A percentile compares a stretch with the other conserved stretches of the same genome.
phyloP scores from a whole-genome alignment of 1,140 invertebrate species.

The Scaptomyza hsui region DNA sequence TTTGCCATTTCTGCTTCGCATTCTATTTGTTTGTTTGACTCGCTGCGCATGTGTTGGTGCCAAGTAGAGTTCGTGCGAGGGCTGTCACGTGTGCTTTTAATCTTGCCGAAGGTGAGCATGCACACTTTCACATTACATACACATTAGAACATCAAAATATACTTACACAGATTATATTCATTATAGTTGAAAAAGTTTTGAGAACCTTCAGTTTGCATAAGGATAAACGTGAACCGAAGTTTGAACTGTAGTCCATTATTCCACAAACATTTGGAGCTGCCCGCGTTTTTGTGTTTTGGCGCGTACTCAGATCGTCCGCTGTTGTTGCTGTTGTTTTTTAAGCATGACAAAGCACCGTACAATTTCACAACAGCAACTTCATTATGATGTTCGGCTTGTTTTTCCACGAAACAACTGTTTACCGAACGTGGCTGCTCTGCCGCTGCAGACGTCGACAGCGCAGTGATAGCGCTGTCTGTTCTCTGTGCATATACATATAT shows the following conservation, averaged over 20 bases:
- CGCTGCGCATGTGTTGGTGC: slow-evolving; percentile 71
- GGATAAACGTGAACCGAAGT: neutral
- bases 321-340: slow-evolving; percentile 68
- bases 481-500: slow-evolving; percentile 14
- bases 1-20: slow-evolving; percentile 83
- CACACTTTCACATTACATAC: neutral
- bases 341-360: slow-evolving; percentile 81
- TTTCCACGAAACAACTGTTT: slow-evolving; percentile 82
- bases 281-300: slow-evolving; percentile 67
- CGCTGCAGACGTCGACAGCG: slow-evolving; percentile 44
- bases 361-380: slow-evolving; percentile 82
- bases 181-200: neutral
- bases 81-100: neutral
- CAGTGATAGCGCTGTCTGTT: slow-evolving; percentile 38
- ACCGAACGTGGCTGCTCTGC: slow-evolving; percentile 55
- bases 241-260: neutral
- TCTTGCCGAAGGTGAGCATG: neutral
- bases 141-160: neutral
- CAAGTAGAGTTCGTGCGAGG: slow-evolving; percentile 61
- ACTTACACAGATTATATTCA: neutral
- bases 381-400: slow-evolving; percentile 81
- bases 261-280: neutral
- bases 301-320: slow-evolving; percentile 65
- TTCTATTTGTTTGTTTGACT: slow-evolving; percentile 84
- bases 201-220: neutral